Evolutionary conservation across 2,888 invertebrate species (phyloP).

Genomic region (Leptopilina syphax): DNA sequence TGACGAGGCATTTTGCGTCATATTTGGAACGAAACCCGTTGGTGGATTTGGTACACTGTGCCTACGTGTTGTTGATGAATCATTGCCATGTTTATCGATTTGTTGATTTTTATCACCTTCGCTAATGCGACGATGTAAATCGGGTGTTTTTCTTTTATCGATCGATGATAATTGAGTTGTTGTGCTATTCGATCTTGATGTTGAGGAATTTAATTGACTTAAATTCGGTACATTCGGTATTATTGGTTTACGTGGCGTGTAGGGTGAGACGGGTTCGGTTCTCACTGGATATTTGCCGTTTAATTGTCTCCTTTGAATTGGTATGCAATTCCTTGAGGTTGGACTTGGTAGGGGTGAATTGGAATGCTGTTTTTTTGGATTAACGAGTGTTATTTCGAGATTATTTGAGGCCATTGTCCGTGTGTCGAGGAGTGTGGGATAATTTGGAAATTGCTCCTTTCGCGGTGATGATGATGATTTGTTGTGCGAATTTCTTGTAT

Average conservation of each 20-base stretch:
- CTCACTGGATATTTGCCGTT: conserved; percentile 80
- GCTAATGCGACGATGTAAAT: conserved; percentile 59
- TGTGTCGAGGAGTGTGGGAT: conserved; percentile 76
- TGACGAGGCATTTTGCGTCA: conserved; percentile 66
- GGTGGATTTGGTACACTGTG: conserved; percentile 69
- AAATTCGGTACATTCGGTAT: conserved; percentile 75
- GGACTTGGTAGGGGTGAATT: conserved; percentile 54
- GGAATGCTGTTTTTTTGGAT: conserved; percentile 71
- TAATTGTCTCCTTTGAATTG: conserved; percentile 66
- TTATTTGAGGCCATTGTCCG: conserved; percentile 81
- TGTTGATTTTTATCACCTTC: conserved; percentile 67
- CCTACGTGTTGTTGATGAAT: conserved; percentile 52
- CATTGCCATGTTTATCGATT: conserved; percentile 50
- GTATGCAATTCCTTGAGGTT: conserved; percentile 54
- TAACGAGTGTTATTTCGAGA: conserved; percentile 85
- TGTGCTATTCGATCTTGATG: conserved; percentile 50
- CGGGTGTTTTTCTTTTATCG: conserved; percentile 65
- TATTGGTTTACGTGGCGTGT: conserved; percentile 70
- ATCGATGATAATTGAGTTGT: conserved; percentile 52
- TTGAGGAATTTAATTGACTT: conserved; percentile 67
- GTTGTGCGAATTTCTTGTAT: conserved; percentile 75
- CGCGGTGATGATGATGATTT: conserved; percentile 65
- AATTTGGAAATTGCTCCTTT: conserved; percentile 61
- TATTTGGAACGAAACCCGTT: conserved; percentile 66
- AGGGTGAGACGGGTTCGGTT: conserved; percentile 75